Percentiles rank a stretch among this genome's conserved stretches.
Conservation (phyloP, 2,797 vertebrate species). For the Borostomias antarcticus region DNA sequence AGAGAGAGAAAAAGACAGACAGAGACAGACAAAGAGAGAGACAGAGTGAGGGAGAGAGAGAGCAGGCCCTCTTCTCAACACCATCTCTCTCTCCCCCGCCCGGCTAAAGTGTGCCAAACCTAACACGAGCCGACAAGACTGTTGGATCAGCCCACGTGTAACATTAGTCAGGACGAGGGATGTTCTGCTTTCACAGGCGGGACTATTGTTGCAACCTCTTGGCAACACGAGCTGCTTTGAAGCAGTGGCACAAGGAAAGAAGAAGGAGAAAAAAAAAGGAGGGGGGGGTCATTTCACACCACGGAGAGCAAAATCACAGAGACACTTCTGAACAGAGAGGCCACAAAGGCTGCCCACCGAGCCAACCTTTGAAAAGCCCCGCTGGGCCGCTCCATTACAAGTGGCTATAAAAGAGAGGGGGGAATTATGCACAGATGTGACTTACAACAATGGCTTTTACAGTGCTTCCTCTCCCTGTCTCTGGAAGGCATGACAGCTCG, state of each 20-base stretch:
- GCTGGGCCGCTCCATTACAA: conserved; percentile 30
- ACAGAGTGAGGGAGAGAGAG: neutral
- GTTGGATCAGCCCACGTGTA: neutral
- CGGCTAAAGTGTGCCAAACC: neutral
- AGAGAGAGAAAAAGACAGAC: no score
- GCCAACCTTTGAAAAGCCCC: conserved; percentile 29
- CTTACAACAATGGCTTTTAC: conserved; percentile 39
- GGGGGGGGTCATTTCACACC: conserved; percentile 12
- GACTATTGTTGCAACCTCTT: conserved; percentile 20
- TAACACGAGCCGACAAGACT: conserved; percentile 1
- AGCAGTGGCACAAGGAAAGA: conserved; percentile 20
- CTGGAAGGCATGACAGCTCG: conserved; percentile 12
- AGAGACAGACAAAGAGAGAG: neutral
- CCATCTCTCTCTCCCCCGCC: neutral
- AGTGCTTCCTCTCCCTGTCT: conserved; percentile 32
- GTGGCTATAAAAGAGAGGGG: conserved; percentile 34
- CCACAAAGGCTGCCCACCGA: conserved; percentile 19
- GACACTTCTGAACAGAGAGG: conserved; percentile 27
- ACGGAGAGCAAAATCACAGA: conserved; percentile 11
- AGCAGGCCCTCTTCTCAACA: neutral
- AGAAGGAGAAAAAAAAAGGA: conserved; percentile 5
- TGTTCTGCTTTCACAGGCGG: neutral
- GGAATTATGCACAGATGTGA: conserved; percentile 42
- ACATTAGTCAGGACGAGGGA: conserved; percentile 18
- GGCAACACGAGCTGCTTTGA: conserved; percentile 19